Evolutionary conservation across 1,140 invertebrate genomes (phyloP).

Genomic region (Agrilus planipennis): DNA sequence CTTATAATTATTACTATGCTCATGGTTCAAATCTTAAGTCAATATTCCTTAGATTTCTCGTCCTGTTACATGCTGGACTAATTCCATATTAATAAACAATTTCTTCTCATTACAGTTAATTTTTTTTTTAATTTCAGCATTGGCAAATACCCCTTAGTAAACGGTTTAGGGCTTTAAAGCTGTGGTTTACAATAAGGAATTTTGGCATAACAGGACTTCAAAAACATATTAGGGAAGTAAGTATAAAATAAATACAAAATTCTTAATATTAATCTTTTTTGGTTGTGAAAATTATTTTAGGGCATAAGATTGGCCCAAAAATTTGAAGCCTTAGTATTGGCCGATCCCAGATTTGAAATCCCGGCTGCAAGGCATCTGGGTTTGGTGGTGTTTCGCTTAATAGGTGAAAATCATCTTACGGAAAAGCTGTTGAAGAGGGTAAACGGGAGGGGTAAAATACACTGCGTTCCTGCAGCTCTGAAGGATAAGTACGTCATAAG

Average conservation of each 20-base stretch:
- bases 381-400: conserved; percentile 86
- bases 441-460: conserved; percentile 75
- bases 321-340: conserved; percentile 72
- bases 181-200: conserved; percentile 94
- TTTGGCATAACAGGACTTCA: conserved; percentile 83
- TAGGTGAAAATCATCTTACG: conserved; percentile 69
- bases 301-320: conserved; percentile 72
- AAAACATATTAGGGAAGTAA: conserved; percentile 77
- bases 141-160: conserved; percentile 98
- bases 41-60: too few species aligned
- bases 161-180: conserved; percentile 86
- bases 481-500: conserved; percentile 85
- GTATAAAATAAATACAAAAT: conserved; percentile 5
- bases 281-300: conserved; percentile 11
- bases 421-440: conserved; percentile 78
- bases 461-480: conserved; percentile 85
- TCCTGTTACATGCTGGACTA: too few species aligned
- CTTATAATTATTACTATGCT: too few species aligned
- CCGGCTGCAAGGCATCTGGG: conserved; percentile 74
- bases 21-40: too few species aligned
- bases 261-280: neutral
- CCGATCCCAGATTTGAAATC: conserved; percentile 81
- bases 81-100: too few species aligned
- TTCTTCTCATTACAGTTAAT: too few species aligned
- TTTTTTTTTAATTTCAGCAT: too few species aligned